Base-by-base conservation (phyloP, 2,797 vertebrate species). In the Gallinago nigripennis region DNA sequence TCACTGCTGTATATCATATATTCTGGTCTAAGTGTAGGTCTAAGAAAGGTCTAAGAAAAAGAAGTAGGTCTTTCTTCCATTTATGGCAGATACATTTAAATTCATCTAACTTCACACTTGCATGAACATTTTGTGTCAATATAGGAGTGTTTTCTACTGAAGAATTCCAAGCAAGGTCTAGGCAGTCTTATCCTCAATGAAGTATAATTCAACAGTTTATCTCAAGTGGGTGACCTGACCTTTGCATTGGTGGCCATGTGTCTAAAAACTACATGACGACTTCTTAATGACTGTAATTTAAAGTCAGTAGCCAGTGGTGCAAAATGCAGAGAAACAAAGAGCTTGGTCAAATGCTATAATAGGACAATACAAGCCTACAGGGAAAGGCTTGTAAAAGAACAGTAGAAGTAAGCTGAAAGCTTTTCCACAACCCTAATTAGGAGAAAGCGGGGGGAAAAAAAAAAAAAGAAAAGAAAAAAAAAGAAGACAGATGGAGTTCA, bases 401-500 rank as follows among this genome's bases (percentile, higher is more conserved):
- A 56, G 28, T 48, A 56, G 58, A 87, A 89, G 43, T 41, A 79
- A 90, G 23, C 46, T 65, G 63, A 65, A 92, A 90, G 57, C 56
- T 90, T 88, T 58, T 78, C 84, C 19, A 66, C 51, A 94, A 84
- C 20, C 16, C 20, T 91, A 94, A 96, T 96, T 88, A 96, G 50
- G 61, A 88, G 54, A 51, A 20, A 86, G 61, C n/a, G 6, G 15
- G 11, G 5, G 10, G 13, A 24, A 31, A 77, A 23, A 17, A 10
- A 7, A 13, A 2, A 37, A 37, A 37, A 37, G n/a, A 5, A 20
- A 89, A 19, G 4, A 23, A 7, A 33, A 25, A n/a, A 15, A 45
- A 15, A 14, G 11, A 37, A 94, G 37, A 87, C 82, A 97, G 84
- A 94, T 89, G 82, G 95, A 96, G 41, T 96, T 97, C 93, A 92